A percentile compares a stretch with the other conserved stretches of the same genome.
phyloP scores from a whole-genome alignment of 2,888 invertebrate species.

The Oligia latruncula region DNA sequence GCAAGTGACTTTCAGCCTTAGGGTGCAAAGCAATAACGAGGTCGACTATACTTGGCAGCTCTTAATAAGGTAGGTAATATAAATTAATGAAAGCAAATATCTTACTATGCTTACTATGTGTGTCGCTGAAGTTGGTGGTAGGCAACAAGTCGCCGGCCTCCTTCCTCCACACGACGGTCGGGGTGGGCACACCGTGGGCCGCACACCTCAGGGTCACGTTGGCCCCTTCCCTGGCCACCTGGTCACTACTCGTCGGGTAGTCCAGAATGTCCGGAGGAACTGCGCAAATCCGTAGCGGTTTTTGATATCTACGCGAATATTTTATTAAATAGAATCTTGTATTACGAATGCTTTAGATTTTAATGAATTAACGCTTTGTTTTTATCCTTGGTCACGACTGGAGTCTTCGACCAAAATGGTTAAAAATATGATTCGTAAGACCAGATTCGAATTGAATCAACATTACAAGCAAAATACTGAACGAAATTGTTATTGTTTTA shows the following conservation, averaged over 20 bases:
- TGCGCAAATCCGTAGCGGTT: slow-evolving; percentile 76
- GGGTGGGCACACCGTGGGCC: slow-evolving; percentile 96
- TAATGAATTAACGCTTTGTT: not conserved
- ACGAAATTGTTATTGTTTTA: slow-evolving; percentile 20
- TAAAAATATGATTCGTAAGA: slow-evolving; percentile 23
- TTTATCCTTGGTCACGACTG: not conserved
- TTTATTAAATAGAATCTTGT: slow-evolving; percentile 48
- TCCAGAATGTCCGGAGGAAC: slow-evolving; percentile 97
- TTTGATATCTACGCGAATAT: slow-evolving; percentile 61
- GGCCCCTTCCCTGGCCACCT: slow-evolving; percentile 95
- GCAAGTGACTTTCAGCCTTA: not conserved
- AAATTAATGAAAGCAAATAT: not conserved
- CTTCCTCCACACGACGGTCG: slow-evolving; percentile 96
- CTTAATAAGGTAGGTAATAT: not conserved
- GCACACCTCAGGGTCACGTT: slow-evolving; percentile 96
- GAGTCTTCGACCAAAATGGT: not conserved
- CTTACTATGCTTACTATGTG: slow-evolving; percentile 81
- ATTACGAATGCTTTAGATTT: slow-evolving; percentile 27
- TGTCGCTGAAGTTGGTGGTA: slow-evolving; percentile 85
- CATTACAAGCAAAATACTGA: slow-evolving; percentile 5
- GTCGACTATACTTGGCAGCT: not conserved
- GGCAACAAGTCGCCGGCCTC: slow-evolving; percentile 93
- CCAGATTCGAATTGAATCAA: slow-evolving; percentile 37
- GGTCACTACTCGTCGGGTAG: slow-evolving; percentile 96
- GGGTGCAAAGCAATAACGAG: not conserved